Evolutionary conservation across 2,113 vertebrate species (phyloP), one percentile per base, ranked within the genome.

Genomic region (Prionailurus viverrinus): DNA sequence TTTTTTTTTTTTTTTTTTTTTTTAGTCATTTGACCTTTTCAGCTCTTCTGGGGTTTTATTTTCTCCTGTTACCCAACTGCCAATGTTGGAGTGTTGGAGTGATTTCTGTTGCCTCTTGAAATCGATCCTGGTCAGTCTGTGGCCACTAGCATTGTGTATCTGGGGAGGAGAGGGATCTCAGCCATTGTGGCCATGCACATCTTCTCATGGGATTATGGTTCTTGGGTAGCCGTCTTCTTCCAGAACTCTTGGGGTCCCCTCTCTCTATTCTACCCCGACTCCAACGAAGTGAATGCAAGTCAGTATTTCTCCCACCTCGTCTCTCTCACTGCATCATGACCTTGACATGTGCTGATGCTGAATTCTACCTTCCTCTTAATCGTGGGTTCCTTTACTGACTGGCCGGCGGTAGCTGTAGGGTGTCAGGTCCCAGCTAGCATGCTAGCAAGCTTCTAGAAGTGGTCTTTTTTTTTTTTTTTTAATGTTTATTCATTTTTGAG

Each of bases 321-420:
- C 21, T 61, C 14, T 63, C n/a, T 27, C 12, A n/a, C 1, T 3
- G 63, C 84, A 14, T 63, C 11, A 31, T 88, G 51, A 15, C n/a
- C 4, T 81, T 23, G 5, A 0, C 6, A 71, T 6, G 2, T 6
- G 2, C 36, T 63, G 9, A 53, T 21, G 3, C 4, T n/a, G 0
- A 71, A n/a, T 65, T 85, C n/a, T 89, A 15, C 41, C 27, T 93
- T 93, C 2, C 7, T 36, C 41, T 68, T 69, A 45, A 36, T 84
- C 16, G 23, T 0, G 39, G 39, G 0, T 82, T 91, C 85, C 65
- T 73, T 91, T 2, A 23, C 12, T 74, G 3, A 78, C 5, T 5
- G 80, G 27, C 10, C 53, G 73, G 31, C n/a, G 19, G 5, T 55
- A 73, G 65, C 23, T 36, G 6, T 12, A 76, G 36, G 8, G 33